Evolutionary conservation across 2,113 vertebrate species (phyloP).

Genomic region (Myiopsitta monachus): DNA sequence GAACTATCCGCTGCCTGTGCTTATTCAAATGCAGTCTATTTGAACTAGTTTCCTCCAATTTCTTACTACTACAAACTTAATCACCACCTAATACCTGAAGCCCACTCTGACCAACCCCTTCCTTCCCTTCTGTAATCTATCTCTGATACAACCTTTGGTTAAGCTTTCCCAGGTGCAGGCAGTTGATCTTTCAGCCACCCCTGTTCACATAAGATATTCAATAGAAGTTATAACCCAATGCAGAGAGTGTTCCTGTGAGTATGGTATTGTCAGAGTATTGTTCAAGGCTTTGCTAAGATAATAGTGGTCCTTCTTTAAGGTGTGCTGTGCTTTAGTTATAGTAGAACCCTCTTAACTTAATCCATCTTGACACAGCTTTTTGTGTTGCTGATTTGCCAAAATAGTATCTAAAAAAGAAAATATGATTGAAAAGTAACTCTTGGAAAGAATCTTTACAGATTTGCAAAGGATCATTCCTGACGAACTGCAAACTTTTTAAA

Average conservation of each 20-base stretch:
- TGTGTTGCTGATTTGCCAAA: not conserved
- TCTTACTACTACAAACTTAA: not conserved
- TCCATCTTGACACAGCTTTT: not conserved
- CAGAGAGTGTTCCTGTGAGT: not conserved
- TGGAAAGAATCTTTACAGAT: not conserved
- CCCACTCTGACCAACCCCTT: not conserved
- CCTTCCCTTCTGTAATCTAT: not conserved
- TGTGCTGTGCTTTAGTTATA: not conserved
- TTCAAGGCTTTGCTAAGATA: not conserved
- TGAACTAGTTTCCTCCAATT: not conserved
- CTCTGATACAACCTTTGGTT: not conserved
- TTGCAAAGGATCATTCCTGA: not conserved
- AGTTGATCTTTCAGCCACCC: not conserved
- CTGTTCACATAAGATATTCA: not conserved
- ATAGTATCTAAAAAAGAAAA: not conserved
- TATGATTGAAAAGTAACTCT: not conserved
- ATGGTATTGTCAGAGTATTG: not conserved
- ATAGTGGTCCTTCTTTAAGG: not conserved
- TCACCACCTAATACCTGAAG: not conserved
- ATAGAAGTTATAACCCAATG: not conserved
- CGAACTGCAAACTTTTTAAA: not conserved
- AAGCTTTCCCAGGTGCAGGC: not conserved
- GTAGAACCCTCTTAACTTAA: not conserved
- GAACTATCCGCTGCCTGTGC: not conserved
- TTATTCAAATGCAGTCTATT: not conserved